These are phyloP conservation scores for Haliclona indistincta DNA, from an alignment of 37 sponge, comb jelly and placozoan genomes.

Conservation along the genomic window DNA sequence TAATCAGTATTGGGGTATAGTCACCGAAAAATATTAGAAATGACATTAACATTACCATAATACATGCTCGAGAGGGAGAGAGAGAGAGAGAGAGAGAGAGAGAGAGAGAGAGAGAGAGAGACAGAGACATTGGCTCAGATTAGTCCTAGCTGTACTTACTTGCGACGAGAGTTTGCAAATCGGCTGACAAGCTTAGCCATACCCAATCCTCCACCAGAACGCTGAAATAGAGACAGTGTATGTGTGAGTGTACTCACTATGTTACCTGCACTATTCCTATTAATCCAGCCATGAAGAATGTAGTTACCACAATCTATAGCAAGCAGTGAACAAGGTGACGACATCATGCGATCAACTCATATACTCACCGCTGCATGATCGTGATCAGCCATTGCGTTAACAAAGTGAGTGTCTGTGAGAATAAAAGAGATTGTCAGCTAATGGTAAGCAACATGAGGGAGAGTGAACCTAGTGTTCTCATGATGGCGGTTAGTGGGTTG, in stretches of 20 bases:
- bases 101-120: background rate
- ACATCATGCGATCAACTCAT: background rate
- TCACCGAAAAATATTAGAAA: constrained; percentile 50
- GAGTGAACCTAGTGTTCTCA: constrained; percentile 39
- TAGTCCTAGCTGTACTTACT: background rate
- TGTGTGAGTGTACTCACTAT: background rate
- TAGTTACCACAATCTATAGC: constrained; percentile 31
- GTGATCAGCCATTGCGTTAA: constrained; percentile 13
- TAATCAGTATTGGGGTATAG: constrained; percentile 32
- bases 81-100: background rate
- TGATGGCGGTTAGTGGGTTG: constrained; percentile 20
- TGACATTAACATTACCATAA: background rate
- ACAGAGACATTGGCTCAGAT: background rate
- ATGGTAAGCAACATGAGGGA: background rate
- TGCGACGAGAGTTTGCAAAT: background rate
- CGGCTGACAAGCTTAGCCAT: constrained; percentile 19
- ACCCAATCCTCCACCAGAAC: constrained; percentile 41
- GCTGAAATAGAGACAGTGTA: background rate
- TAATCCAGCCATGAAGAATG: constrained; percentile 50
- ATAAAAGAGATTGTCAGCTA: background rate
- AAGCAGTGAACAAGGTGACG: no score
- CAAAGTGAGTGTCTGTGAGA: constrained; percentile 32
- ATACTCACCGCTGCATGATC: constrained; percentile 33
- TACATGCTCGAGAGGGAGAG: background rate
- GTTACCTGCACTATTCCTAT: constrained; percentile 58